Base-by-base conservation (phyloP, 2,797 vertebrate species). In the Paguma larvata region DNA sequence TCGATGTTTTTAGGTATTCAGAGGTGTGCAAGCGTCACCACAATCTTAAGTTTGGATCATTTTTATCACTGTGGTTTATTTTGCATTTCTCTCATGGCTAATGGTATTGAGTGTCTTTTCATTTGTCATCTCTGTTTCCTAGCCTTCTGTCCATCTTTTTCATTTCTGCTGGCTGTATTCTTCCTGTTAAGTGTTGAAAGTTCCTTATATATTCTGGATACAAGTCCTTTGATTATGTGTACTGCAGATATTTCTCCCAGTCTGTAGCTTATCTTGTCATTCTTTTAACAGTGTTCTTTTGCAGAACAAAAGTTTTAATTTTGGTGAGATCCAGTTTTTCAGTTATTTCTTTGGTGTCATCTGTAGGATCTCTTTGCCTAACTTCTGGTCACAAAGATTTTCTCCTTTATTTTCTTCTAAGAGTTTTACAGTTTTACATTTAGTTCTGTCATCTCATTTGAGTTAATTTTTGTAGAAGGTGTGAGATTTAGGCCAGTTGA, bases 351-450 rank as follows among this genome's bases (percentile, higher is more conserved):
- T 92, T 65, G n/a, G 25, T 75, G 13, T 75, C 19, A 13, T 75
- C 56, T 14, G 1, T 85, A 18, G 25, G 32, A 72, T 59, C 38
- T 70, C 25, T 92, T 63, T 84, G n/a, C 19, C n/a, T 51, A 92
- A 51, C 13, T 44, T 30, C 18, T 84, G 56, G 23, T 85, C 80
- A 65, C 80, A 92, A 85, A 84, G 56, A 51, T 75, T 75, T 65
- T 63, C 44, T 75, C 18, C 11, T 38, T 84, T 84, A 44, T 91
- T 91, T 62, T 84, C 79, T 91, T 83, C 25, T 65, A 44, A 72
- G 83, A 72, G 51, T 46, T 72, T 72, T 82, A 46, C 51, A 65
- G 53, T 92, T 92, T 92, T 92, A 63, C 13, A 18, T 91, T 88
- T 75, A 73, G 53, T 62, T n/a, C 9, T 46, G 3, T 75, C 21